phyloP scores from a whole-genome alignment of 2,888 invertebrate genomes.

The Blomia tropicalis region DNA sequence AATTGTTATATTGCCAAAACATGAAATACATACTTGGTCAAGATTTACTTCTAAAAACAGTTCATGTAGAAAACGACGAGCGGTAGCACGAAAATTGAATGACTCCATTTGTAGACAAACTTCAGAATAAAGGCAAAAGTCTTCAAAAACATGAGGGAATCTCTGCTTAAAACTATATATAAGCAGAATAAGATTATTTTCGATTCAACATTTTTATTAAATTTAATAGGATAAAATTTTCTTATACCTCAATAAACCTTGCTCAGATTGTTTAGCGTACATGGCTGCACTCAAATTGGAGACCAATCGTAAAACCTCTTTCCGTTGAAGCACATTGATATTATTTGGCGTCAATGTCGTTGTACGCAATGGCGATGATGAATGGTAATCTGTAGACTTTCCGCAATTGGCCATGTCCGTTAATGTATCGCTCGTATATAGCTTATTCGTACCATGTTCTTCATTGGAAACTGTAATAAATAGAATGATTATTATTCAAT shows the following conservation, averaged over 20 bases:
- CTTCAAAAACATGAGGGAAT: slow-evolving; percentile 46
- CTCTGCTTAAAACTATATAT: slow-evolving; percentile 40
- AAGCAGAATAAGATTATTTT: slow-evolving; percentile 16
- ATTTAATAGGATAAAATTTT: slow-evolving; percentile 30
- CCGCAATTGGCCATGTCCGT: too few relatives aligned
- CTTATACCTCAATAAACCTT: slow-evolving; percentile 56
- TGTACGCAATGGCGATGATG: too few relatives aligned
- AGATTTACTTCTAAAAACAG: slow-evolving; percentile 67
- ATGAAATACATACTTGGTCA: background rate
- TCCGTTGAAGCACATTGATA: slow-evolving; percentile 36
- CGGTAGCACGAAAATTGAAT: slow-evolving; percentile 61
- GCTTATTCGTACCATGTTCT: too few relatives aligned
- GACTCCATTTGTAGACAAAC: slow-evolving; percentile 60
- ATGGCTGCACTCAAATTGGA: slow-evolving; percentile 62
- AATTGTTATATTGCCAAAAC: too few relatives aligned
- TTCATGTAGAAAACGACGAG: slow-evolving; percentile 77
- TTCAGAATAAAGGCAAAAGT: slow-evolving; percentile 81
- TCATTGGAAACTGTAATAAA: too few relatives aligned
- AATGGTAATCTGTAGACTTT: too few relatives aligned
- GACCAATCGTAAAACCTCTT: slow-evolving; percentile 52
- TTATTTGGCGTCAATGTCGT: too few relatives aligned
- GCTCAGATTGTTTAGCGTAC: slow-evolving; percentile 60
- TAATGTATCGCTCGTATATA: too few relatives aligned
- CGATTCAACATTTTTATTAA: background rate
- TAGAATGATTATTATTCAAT: too few relatives aligned